Base-by-base conservation (phyloP, 2,888 invertebrate species). In the Drosophila villosipedis region DNA sequence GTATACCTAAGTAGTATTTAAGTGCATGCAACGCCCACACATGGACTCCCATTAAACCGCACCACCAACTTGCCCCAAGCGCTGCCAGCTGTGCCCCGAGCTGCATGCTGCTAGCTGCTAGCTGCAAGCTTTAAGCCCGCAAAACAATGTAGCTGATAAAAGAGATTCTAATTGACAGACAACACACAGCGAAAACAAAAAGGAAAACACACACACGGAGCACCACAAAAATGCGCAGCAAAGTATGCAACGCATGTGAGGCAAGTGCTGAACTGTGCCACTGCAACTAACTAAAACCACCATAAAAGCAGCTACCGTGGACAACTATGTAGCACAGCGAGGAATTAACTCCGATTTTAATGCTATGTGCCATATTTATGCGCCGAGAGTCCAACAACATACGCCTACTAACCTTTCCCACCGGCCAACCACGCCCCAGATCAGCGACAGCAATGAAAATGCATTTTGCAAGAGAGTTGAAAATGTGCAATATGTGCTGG, bases 301-400 rank as follows among this genome's bases (percentile, higher is more conserved):
- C 55, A 72, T 81, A 66, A 75, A 81, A 66, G 55, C 61, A 53
- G 30, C 30, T 41, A 33, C 66, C 61, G 39, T 65, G 52, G 41
- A 35, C 81, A 69, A 89, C 90, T 90, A 85, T 73, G 86, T 82
- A 73, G 73, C 86, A 82, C 70, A 79, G 64, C 62, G 65, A 70
- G 76, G 83, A 85, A 90, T 89, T 87, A 87, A 88, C 76, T 82
- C 69, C 73, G 86, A 89, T 84, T 83, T 80, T 88, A 76, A 85
- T 82, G 80, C 69, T 49, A 43, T 61, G 58, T 60, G 74, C 74
- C 73, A 77, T 88, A 90, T 79, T 84, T 82, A 89, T 84, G 75
- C 68, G 60, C 65, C 61, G 52, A 58, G 58, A 61, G 52, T 58
- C 73, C 59, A 71, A 70, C 72, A 72, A 49, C 63, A 70, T 47